Evolutionary conservation across 2,888 invertebrate species (phyloP), one percentile per base, ranked within the genome.

Genomic region (Hirudinaria manillensis): DNA sequence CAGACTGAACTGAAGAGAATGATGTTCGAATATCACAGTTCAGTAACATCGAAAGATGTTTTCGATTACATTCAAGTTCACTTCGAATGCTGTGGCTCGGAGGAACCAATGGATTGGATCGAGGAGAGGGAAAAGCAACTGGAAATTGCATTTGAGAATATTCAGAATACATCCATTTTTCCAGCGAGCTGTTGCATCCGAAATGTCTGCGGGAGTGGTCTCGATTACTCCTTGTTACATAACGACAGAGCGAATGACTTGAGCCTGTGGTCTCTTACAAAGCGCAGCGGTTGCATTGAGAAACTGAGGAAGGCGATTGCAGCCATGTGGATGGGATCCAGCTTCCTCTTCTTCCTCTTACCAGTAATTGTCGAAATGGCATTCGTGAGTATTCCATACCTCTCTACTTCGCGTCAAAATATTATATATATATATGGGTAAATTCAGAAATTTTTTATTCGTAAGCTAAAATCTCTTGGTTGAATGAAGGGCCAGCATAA

Each of bases 81-180:
- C 24, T 61, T 21, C 61, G 29, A 61, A 21, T 61, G 61, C 61
- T 61, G 61, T 61, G 61, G 61, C 24, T 61, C 61, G 1, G 61
- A 27, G n/a, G 29, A 29, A 27, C 29, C 29, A 4, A 61, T 27
- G 29, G 61, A 61, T 19, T 61, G 61, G 61, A n/a, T 61, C 19
- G 61, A 61, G 19, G 29, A 61, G n/a, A 24, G 29, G 19, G 24
- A 29, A 19, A 61, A 61, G 61, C 61, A 27, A 10, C n/a, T 61
- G 10, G 24, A 61, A 7, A n/a, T n/a, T 61, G 7, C 45, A 2
- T 16, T 16, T 45, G 13, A 45, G 10, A 45, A 45, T 1, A 45
- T 16, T 16, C 45, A 45, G 13, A 45, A 45, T 45, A 16, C 45
- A 1, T 45, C 45, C 4, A 45, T 45, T 16, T 45, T 45, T 45